phyloP scores from a whole-genome alignment of 92 coral and sea anemone species.

The Porites cylindrica region DNA sequence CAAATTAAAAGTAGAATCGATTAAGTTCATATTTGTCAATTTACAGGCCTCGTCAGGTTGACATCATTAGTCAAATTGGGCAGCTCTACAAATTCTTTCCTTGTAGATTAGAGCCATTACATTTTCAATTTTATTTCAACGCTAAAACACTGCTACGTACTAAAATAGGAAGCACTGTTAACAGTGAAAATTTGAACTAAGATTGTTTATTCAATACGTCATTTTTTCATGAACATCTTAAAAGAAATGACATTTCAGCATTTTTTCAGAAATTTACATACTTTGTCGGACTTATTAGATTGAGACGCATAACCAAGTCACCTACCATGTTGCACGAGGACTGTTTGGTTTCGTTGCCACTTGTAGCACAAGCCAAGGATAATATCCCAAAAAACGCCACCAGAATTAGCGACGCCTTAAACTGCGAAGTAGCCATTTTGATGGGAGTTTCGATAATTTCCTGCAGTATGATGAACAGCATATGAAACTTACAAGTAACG shows the following conservation, averaged over 20 bases:
- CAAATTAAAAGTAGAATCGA: no score
- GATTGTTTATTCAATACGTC: background rate
- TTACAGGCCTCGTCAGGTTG: no score
- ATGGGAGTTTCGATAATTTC: background rate
- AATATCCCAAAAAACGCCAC: background rate
- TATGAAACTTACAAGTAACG: no score
- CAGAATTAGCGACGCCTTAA: background rate
- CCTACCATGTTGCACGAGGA: conserved; percentile 1
- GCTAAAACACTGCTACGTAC: background rate
- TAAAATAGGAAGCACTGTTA: no score
- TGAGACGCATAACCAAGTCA: background rate
- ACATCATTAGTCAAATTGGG: no score
- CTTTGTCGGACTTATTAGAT: background rate
- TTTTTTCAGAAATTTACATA: background rate
- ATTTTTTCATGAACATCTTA: no score
- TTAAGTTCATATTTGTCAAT: background rate
- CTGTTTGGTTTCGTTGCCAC: conserved; percentile 7
- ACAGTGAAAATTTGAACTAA: no score
- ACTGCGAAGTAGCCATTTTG: background rate
- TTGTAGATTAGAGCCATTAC: no score
- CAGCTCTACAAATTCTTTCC: no score
- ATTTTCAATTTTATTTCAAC: no score
- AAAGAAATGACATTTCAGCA: no score
- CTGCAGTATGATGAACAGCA: background rate
- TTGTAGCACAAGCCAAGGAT: background rate